Percentiles rank a stretch among this genome's conserved stretches.
phyloP scores from a whole-genome alignment of 2,797 vertebrate genomes.

The Pitangus sulphuratus region DNA sequence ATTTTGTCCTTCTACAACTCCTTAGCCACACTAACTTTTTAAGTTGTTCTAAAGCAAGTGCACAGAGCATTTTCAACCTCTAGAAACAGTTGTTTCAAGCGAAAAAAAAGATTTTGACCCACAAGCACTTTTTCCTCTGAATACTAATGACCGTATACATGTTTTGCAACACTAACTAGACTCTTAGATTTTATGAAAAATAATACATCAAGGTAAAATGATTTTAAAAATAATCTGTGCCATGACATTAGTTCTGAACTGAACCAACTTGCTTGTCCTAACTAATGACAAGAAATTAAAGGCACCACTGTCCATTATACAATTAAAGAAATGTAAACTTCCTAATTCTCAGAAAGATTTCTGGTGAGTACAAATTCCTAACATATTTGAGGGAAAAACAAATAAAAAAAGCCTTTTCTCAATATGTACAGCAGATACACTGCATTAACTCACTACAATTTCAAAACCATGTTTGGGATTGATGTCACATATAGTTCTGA shows the following conservation, averaged over 20 bases:
- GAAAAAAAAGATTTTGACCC: neutral
- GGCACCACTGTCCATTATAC: neutral
- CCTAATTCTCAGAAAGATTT: neutral
- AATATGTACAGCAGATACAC: neutral
- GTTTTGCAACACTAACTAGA: neutral
- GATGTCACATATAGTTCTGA: neutral
- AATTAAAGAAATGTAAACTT: neutral
- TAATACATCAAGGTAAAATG: neutral
- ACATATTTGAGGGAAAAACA: neutral
- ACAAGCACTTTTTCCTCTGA: neutral
- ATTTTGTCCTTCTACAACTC: neutral
- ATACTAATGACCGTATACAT: neutral
- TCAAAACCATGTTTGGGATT: neutral
- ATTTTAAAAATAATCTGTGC: neutral
- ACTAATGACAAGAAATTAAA: neutral
- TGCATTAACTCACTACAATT: neutral
- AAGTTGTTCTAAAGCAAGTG: rapidly evolving
- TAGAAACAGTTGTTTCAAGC: neutral
- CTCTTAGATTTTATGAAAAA: neutral
- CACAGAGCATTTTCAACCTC: neutral
- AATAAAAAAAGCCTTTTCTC: neutral
- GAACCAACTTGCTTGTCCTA: neutral
- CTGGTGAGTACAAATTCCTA: neutral
- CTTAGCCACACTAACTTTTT: neutral
- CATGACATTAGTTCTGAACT: neutral